Percentiles rank a stretch among this genome's conserved stretches.
phyloP scores from a whole-genome alignment of 2,113 vertebrate genomes.

The Piaya cayana region DNA sequence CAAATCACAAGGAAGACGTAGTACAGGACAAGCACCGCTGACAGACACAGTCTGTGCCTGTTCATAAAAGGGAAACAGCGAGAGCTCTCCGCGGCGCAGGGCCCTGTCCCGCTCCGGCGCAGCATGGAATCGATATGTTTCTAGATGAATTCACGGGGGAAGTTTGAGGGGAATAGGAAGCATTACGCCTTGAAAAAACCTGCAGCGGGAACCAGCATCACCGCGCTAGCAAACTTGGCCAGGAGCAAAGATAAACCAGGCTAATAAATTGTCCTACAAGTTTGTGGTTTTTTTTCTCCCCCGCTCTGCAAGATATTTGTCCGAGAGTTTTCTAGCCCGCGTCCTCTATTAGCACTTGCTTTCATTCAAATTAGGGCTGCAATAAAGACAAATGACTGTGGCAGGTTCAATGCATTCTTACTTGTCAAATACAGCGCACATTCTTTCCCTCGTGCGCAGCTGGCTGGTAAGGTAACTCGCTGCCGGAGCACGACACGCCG shows the following conservation, averaged over 20 bases:
- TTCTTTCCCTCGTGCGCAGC: constrained; percentile 54
- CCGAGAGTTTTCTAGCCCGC: background rate
- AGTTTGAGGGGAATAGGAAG: background rate
- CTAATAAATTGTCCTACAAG: background rate
- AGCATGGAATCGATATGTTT: constrained; percentile 14
- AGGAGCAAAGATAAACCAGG: background rate
- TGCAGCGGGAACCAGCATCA: background rate
- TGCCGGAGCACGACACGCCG: background rate
- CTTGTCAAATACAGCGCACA: constrained; percentile 70
- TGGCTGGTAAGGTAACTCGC: background rate
- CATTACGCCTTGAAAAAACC: background rate
- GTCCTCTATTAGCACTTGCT: constrained; percentile 78
- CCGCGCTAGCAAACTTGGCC: background rate
- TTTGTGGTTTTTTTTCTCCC: background rate
- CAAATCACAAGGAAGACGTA: constrained; percentile 12
- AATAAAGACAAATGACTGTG: constrained; percentile 83
- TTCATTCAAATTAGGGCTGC: constrained; percentile 79
- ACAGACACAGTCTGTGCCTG: constrained; percentile 47
- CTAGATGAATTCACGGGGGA: background rate
- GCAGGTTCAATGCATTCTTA: constrained; percentile 77
- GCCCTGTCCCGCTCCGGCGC: constrained; percentile 26
- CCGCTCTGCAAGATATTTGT: background rate
- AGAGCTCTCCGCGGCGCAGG: constrained; percentile 26
- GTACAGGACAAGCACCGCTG: background rate
- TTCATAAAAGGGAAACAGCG: constrained; percentile 4